Percentiles rank a stretch among this genome's conserved stretches.
Evolutionary conservation across 2,797 vertebrate species (phyloP).

Genomic region (Podarcis siculus): DNA sequence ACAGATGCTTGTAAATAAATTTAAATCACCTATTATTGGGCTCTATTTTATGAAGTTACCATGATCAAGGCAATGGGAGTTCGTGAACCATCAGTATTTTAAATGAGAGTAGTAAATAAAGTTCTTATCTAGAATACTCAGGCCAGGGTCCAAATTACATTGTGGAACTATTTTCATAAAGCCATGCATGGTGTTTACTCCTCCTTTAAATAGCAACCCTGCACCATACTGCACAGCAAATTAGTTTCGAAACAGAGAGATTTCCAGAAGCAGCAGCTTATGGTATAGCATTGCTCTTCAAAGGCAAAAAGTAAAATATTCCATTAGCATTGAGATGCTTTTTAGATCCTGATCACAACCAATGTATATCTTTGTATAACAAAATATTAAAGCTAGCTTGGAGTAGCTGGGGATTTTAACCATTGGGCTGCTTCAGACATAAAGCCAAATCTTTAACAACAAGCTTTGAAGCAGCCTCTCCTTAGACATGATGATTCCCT

Average conservation of each 20-base stretch:
- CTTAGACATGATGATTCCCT: too few species aligned
- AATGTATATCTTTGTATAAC: neutral
- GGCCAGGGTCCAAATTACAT: neutral
- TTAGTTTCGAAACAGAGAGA: neutral
- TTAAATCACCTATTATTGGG: neutral
- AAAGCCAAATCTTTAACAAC: neutral
- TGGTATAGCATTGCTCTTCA: neutral
- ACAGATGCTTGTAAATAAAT: neutral
- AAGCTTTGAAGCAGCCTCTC: neutral
- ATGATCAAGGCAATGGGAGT: neutral
- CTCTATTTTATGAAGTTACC: neutral
- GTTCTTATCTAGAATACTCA: neutral
- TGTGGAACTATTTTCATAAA: neutral
- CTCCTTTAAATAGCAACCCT: neutral
- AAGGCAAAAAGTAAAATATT: neutral
- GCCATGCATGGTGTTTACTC: neutral
- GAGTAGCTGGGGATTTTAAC: neutral
- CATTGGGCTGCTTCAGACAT: neutral
- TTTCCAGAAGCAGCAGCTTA: neutral
- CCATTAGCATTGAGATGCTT: neutral
- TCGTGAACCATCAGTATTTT: neutral
- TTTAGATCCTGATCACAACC: neutral
- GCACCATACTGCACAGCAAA: neutral
- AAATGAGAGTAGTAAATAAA: neutral
- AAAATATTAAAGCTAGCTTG: neutral